Conservation (phyloP, 1,140 invertebrate species). For the Drosophila biarmipes region DNA sequence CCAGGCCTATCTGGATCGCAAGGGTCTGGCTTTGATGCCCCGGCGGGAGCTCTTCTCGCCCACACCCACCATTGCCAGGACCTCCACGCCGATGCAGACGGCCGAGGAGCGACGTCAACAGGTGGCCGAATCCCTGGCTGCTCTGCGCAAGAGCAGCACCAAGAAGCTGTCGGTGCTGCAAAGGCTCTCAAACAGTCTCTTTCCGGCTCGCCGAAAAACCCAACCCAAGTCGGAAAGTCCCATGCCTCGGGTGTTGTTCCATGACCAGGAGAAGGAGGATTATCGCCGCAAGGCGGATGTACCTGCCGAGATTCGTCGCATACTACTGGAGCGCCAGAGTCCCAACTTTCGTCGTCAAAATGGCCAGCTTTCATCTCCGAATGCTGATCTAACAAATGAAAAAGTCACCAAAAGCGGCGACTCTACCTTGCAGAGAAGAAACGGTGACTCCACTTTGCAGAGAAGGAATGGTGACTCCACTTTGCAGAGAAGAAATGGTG, state of each 20-base stretch:
- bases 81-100: conserved; percentile 9
- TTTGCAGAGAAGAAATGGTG: not conserved
- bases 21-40: conserved; percentile 72
- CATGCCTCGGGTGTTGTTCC: conserved; percentile 28
- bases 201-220: conserved; percentile 70
- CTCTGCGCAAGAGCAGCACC: conserved; percentile 53
- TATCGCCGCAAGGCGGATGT: conserved; percentile 16
- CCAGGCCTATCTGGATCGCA: conserved; percentile 76
- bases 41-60: conserved; percentile 36
- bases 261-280: conserved; percentile 2
- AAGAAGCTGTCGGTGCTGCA: conserved; percentile 80
- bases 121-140: conserved; percentile 50
- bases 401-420: not conserved
- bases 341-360: conserved; percentile 16
- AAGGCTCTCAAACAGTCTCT: conserved; percentile 70
- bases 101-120: conserved; percentile 50
- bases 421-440: not conserved
- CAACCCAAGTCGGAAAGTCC: conserved; percentile 52
- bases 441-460: not conserved
- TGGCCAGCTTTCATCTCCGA: not conserved
- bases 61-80: conserved; percentile 9
- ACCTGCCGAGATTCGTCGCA: conserved; percentile 53
- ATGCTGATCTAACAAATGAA: not conserved
- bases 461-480: not conserved
- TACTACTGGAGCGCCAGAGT: conserved; percentile 67